Percentiles rank a stretch among this genome's conserved stretches.
Conservation (phyloP, 2,797 vertebrate genomes). For the Oreonectes daqikongensis region DNA sequence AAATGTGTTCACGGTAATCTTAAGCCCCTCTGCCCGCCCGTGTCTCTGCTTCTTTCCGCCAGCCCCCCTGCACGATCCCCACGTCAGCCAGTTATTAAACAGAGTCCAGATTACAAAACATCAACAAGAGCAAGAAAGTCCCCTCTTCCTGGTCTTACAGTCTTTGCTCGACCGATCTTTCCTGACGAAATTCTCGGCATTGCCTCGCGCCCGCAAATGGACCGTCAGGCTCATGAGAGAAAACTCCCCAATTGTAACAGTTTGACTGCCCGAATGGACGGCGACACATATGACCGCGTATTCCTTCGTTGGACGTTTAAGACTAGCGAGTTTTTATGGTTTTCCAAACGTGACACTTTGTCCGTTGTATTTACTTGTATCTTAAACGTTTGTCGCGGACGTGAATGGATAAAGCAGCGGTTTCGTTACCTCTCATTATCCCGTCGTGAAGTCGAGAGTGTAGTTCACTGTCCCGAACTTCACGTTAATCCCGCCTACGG, state of each 20-base stretch:
- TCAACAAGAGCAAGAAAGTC: slow-evolving; percentile 12
- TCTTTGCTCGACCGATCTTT: slow-evolving; percentile 13
- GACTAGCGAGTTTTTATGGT: slow-evolving; percentile 18
- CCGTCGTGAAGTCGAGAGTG: slow-evolving; percentile 58
- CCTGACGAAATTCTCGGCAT: slow-evolving; percentile 59
- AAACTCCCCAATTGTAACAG: slow-evolving; percentile 41
- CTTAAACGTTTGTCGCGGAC: not conserved
- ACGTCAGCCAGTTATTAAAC: slow-evolving; percentile 55
- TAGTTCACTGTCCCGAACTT: slow-evolving; percentile 67
- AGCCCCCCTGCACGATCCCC: slow-evolving; percentile 45
- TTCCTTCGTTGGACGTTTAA: not conserved
- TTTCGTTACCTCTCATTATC: slow-evolving; percentile 40
- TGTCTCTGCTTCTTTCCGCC: slow-evolving; percentile 49
- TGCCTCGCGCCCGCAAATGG: slow-evolving; percentile 52
- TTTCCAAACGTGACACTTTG: slow-evolving; percentile 11
- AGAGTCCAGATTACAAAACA: slow-evolving; percentile 38
- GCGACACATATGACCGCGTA: not conserved
- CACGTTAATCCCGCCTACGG: slow-evolving; percentile 52
- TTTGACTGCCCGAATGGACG: slow-evolving; percentile 29
- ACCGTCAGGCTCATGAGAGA: slow-evolving; percentile 43
- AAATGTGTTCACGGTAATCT: slow-evolving; percentile 42
- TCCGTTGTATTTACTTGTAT: not conserved
- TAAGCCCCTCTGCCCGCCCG: slow-evolving; percentile 40
- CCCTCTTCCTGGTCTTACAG: slow-evolving; percentile 5
- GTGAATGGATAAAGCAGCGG: slow-evolving; percentile 4